phyloP scores from a whole-genome alignment of 2,888 invertebrate genomes.

The Catocala nupta region DNA sequence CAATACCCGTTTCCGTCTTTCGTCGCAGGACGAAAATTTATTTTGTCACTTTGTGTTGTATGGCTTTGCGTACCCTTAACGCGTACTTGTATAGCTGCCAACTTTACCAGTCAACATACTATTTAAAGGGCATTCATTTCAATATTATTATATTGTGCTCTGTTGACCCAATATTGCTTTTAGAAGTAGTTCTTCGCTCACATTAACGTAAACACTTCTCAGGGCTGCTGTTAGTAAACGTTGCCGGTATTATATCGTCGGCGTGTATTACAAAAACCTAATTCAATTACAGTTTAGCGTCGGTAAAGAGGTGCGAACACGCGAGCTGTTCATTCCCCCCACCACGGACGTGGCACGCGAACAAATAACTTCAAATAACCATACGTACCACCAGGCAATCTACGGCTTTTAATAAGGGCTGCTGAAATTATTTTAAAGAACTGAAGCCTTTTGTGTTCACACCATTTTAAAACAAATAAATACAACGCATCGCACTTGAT shows the following conservation, averaged over 20 bases:
- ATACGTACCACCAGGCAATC: conserved; percentile 21
- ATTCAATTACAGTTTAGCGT: conserved; percentile 55
- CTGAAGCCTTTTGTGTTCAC: not conserved
- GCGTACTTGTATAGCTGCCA: not conserved
- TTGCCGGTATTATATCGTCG: conserved; percentile 1
- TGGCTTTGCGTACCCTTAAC: conserved; percentile 6
- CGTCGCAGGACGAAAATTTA: conserved; percentile 19
- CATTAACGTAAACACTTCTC: not conserved
- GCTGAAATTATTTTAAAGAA: not conserved
- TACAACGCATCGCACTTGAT: too few species aligned
- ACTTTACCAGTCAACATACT: too few species aligned
- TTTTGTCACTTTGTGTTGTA: conserved; percentile 33
- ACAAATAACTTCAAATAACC: conserved; percentile 45
- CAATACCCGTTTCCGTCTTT: conserved; percentile 43
- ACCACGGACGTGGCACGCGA: conserved; percentile 43
- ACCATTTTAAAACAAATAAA: not conserved
- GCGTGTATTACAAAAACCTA: conserved; percentile 50
- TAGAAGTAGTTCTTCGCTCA: not conserved
- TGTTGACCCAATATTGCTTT: not conserved
- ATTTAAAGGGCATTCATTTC: not conserved
- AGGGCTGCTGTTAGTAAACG: not conserved
- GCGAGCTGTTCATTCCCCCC: conserved; percentile 52
- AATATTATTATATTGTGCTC: conserved; percentile 1
- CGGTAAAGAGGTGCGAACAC: conserved; percentile 63
- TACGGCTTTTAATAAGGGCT: not conserved